Base-by-base conservation (phyloP, 2,888 invertebrate genomes). In the Troilus luridus region DNA sequence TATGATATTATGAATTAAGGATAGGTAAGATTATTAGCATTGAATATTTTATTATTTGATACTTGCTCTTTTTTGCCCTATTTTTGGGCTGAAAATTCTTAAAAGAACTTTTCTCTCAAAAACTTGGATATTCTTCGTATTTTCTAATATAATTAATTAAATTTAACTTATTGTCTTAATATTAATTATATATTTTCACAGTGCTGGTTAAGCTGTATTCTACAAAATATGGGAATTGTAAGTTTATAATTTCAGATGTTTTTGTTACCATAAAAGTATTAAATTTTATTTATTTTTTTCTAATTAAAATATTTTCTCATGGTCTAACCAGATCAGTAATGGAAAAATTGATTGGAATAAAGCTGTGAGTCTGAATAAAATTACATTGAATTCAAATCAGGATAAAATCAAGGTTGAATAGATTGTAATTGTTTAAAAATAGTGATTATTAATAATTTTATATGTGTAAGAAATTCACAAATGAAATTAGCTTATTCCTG, bases 191-290 rank as follows among this genome's bases (percentile, higher is more conserved):
- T 72, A 72, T 6, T 72, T 24, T 72, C 14, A 27, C 27, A 72
- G 72, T 72, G 72, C 72, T 72, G 72, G 72, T 72, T 72, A 72
- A 72, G 72, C 27, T 72, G 72, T 72, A 14, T 72, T 27, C 72
- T 72, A 8, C 27, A 27, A 14, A 72, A 72, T 72, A 72, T 72
- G 72, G 72, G 72, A 14, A 72, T 72, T 6, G 72, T 72, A 72
- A 72, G 72, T 72, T 72, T 27, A 27, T 27, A 72, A 72, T 72
- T 72, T 14, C 5, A 72, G 5, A 27, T 5, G 41, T 41, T 72
- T 72, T 27, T 27, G n/a, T n/a, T n/a, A n/a, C n/a, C n/a, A n/a
- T n/a, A n/a, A n/a, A n/a, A n/a, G n/a, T 6, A 14, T 12, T 12
- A 72, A 24, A 19, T 27, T 10, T 72, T 27, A 72, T 27, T n/a